Conservation (phyloP, 2,797 vertebrate genomes). For the Cottoperca gobio region DNA sequence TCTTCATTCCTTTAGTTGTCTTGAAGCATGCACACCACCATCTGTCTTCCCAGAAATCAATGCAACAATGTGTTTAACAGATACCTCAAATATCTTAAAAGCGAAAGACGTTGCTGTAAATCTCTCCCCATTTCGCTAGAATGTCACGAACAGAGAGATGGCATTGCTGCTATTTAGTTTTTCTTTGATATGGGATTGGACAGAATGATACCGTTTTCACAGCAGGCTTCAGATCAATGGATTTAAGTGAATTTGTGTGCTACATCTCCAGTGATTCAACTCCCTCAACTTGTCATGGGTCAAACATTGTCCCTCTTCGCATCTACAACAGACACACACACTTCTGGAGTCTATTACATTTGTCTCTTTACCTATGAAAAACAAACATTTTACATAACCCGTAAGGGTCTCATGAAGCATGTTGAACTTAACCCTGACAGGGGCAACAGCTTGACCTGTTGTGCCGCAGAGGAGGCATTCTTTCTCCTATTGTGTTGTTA, state of each 20-base stretch:
- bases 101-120: slow-evolving; percentile 83
- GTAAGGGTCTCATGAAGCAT: slow-evolving; percentile 45
- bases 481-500: slow-evolving; percentile 75
- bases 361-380: slow-evolving; percentile 51
- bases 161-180: slow-evolving; percentile 83
- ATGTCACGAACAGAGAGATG: slow-evolving; percentile 83
- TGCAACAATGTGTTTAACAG: slow-evolving; percentile 88
- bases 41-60: slow-evolving; percentile 88
- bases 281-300: slow-evolving; percentile 32
- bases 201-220: slow-evolving; percentile 79
- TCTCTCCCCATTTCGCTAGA: slow-evolving; percentile 84
- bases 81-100: slow-evolving; percentile 87
- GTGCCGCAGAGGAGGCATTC: slow-evolving; percentile 71
- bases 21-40: slow-evolving; percentile 84
- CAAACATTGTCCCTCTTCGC: slow-evolving; percentile 27
- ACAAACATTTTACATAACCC: slow-evolving; percentile 58
- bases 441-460: slow-evolving; percentile 67
- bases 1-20: slow-evolving; percentile 86
- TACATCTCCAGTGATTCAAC: slow-evolving; percentile 43
- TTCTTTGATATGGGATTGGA: slow-evolving; percentile 84
- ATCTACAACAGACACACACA: slow-evolving; percentile 26
- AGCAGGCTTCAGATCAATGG: slow-evolving; percentile 73
- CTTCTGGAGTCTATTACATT: slow-evolving; percentile 42
- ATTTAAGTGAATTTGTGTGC: slow-evolving; percentile 61
- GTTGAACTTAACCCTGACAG: slow-evolving; percentile 66